Conservation (phyloP, 2,888 invertebrate genomes). For the Drosophila mettleri region DNA sequence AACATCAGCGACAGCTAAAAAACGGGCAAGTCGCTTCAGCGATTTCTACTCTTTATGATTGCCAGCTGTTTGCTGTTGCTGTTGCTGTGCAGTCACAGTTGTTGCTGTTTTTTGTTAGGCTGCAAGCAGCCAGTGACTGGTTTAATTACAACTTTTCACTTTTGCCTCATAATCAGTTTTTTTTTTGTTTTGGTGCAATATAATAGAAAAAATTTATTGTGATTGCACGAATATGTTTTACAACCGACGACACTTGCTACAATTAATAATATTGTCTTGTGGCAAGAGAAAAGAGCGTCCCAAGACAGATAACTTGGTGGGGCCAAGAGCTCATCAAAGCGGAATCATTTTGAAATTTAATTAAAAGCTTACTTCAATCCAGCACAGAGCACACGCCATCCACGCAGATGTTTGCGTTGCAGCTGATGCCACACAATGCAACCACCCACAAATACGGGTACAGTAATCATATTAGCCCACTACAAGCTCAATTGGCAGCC, state of each 20-base stretch:
- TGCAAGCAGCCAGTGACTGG: slow-evolving; percentile 77
- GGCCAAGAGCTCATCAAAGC: slow-evolving; percentile 64
- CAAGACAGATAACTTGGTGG: slow-evolving; percentile 21
- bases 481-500: slow-evolving; percentile 47
- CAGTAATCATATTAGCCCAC: slow-evolving; percentile 19
- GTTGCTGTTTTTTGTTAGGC: slow-evolving; percentile 39
- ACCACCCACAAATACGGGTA: slow-evolving; percentile 39
- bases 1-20: slow-evolving; percentile 35
- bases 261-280: slow-evolving; percentile 64
- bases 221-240: slow-evolving; percentile 68
- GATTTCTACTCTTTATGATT: slow-evolving; percentile 70
- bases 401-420: slow-evolving; percentile 57
- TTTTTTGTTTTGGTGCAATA: slow-evolving; percentile 40
- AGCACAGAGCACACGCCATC: slow-evolving; percentile 48
- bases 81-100: slow-evolving; percentile 37
- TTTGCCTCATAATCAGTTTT: slow-evolving; percentile 78
- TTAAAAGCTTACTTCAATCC: slow-evolving; percentile 68
- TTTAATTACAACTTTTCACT: slow-evolving; percentile 84
- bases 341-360: slow-evolving; percentile 72
- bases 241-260: slow-evolving; percentile 67
- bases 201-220: slow-evolving; percentile 62
- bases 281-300: slow-evolving; percentile 37
- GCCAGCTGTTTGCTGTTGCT: slow-evolving; percentile 37
- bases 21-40: slow-evolving; percentile 55
- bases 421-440: slow-evolving; percentile 26